Evolutionary conservation across 2,113 vertebrate species (phyloP), one percentile per base, ranked within the genome.

Genomic region (Apeltes quadracus): DNA sequence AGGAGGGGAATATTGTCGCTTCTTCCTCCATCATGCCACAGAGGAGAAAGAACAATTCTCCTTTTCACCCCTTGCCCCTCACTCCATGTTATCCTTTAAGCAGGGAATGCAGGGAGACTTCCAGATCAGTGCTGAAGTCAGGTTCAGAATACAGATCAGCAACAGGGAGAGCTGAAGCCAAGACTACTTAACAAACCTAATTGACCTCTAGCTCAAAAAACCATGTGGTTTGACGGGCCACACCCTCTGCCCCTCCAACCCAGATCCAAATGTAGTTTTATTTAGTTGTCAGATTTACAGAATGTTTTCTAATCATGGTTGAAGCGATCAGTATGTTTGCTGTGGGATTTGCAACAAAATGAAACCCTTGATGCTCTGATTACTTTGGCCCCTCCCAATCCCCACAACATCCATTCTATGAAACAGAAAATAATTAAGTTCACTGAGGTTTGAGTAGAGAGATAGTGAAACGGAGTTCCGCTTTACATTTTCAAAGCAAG

Each of bases 131-230:
- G 6, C 27, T 4, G 18, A 80, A 76, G 72, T 59, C 51, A 68
- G 83, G 72, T 4, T 63, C 68, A 22, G 92, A 90, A 93, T 90
- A 91, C 79, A 90, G 84, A 92, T 88, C 75, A 88, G 87, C 62
- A 63, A 69, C 50, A 12, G 64, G 50, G 61, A 63, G 72, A 79
- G 71, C 74, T 76, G 59, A 72, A 79, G 79, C 80, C 78, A 72
- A 70, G 77, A 63, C 74, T 87, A 56, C 85, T 93, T 91, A 83
- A 72, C 81, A 81, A 89, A 83, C 65, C 72, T 89, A 87, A 91
- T 89, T 87, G 83, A 89, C 84, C 85, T 86, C 86, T 62, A 78
- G 68, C 83, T 86, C 48, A 55, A 70, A 87, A 76, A 61, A 38
- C 64, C 55, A 48, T 32, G 38, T 36, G 15, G 79, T 81, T 77